These are phyloP conservation scores for Reticulitermes speratus DNA, from an alignment of 1,140 invertebrate species.

Conservation along the genomic window DNA sequence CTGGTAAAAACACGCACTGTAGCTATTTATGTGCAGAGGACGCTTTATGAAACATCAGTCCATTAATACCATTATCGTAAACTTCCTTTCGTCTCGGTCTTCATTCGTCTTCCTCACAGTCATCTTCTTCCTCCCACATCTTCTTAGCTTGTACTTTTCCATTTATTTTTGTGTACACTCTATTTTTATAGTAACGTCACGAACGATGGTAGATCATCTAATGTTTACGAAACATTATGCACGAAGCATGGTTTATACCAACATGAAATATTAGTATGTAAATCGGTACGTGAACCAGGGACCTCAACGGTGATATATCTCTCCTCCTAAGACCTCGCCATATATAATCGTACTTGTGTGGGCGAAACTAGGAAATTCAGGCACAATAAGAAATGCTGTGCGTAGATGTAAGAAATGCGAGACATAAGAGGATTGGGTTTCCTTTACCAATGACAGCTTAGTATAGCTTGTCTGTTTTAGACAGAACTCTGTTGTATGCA, in stretches of 20 bases:
- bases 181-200: not conserved
- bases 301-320: not conserved
- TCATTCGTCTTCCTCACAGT: not conserved
- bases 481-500: not conserved
- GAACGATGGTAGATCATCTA: not conserved
- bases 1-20: too few species aligned
- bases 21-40: too few species aligned
- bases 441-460: not conserved
- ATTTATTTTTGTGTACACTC: not conserved
- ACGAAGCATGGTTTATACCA: not conserved
- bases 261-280: slow-evolving; percentile 15
- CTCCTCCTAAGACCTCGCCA: not conserved
- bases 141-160: not conserved
- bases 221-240: not conserved
- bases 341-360: not conserved
- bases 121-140: not conserved
- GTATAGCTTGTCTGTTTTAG: not conserved
- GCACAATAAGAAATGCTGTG: not conserved
- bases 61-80: too few species aligned
- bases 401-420: not conserved
- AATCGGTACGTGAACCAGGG: not conserved
- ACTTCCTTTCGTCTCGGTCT: not conserved
- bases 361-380: not conserved
- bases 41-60: too few species aligned
- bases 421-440: not conserved